These are phyloP conservation scores for Gastrophysa polygoni DNA, from an alignment of 2,888 invertebrate genomes.

Conservation along the genomic window DNA sequence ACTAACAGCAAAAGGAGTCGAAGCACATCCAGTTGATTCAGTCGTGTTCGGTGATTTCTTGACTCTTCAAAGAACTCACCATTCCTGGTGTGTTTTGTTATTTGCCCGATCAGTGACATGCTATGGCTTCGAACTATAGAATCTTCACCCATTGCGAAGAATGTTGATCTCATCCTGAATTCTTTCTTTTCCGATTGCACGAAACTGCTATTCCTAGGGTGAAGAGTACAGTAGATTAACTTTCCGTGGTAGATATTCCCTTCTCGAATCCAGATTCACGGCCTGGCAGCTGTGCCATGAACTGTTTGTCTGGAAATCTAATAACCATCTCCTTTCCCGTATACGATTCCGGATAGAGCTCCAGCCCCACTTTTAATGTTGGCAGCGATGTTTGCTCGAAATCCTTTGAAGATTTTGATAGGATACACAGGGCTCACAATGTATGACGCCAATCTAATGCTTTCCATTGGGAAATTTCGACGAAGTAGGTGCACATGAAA, in stretches of 20 bases:
- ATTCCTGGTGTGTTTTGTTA: too few species aligned
- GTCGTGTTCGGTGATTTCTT: too few species aligned
- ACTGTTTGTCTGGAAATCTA: constrained; percentile 56
- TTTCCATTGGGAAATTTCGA: background rate
- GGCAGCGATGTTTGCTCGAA: constrained; percentile 25
- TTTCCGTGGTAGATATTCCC: constrained; percentile 17
- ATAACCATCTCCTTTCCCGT: constrained; percentile 48
- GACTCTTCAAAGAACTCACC: too few species aligned
- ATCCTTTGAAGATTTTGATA: constrained; percentile 25
- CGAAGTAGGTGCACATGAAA: background rate
- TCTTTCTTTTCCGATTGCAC: too few species aligned
- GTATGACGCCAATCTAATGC: background rate
- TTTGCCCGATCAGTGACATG: too few species aligned
- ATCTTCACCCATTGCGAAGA: too few species aligned
- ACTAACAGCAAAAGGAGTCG: too few species aligned
- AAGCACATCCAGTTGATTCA: too few species aligned
- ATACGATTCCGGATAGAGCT: constrained; percentile 16
- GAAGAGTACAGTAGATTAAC: background rate
- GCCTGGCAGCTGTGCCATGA: constrained; percentile 56
- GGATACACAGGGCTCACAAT: background rate
- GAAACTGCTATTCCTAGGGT: too few species aligned
- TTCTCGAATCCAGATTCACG: constrained; percentile 48
- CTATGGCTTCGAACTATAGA: too few species aligned
- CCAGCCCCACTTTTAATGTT: constrained; percentile 24
- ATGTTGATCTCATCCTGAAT: too few species aligned